Base-by-base conservation (phyloP, 2,797 vertebrate species). In the Otolemur crassicaudatus region DNA sequence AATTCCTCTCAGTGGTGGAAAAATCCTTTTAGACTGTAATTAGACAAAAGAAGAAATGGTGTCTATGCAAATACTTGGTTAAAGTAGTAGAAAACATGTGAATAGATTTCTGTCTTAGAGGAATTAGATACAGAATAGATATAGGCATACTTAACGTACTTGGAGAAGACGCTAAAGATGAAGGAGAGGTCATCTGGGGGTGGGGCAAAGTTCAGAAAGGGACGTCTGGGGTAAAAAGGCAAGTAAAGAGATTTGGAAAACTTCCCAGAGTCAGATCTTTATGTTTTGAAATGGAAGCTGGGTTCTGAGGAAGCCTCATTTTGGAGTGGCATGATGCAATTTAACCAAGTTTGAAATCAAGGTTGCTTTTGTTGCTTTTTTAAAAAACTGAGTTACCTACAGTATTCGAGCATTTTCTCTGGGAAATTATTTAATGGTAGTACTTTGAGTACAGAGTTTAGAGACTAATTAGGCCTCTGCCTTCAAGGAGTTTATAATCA, bases 201-300 rank as follows among this genome's bases (percentile, higher is more conserved):
- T 83, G 14, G 29, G 37, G 63, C 29, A 10, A 63, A 53, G 53
- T 10, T 7, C 75, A 90, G 46, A 86, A 91, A 82, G 49, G 25
- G 14, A 61, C 76, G 22, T 7, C 34, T n/a, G 14, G 27, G 29
- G 17, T n/a, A 34, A 5, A 40, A 25, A 61, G 17, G 17, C 19
- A 76, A 90, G 23, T 25, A 19, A 4, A 8, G 70, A 93, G 53
- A 34, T 58, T 73, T 49, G 58, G 69, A 67, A 92, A 76, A 83
- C 2, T 60, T 10, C 14, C 19, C 20, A 61, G 31, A 53, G 16
- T 60, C 7, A n/a, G 43, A 70, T 69, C 19, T 87, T 76, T 56
- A 31, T 14, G 31, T 93, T 81, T 80, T 83, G 56, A 96, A 92
- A 91, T 10, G 75, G 19, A 83, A 79, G 80, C n/a, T 53, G 23